Evolutionary conservation across 2,113 vertebrate genomes (phyloP), one percentile per base, ranked within the genome.

Genomic region (Pachycephala philippinensis): DNA sequence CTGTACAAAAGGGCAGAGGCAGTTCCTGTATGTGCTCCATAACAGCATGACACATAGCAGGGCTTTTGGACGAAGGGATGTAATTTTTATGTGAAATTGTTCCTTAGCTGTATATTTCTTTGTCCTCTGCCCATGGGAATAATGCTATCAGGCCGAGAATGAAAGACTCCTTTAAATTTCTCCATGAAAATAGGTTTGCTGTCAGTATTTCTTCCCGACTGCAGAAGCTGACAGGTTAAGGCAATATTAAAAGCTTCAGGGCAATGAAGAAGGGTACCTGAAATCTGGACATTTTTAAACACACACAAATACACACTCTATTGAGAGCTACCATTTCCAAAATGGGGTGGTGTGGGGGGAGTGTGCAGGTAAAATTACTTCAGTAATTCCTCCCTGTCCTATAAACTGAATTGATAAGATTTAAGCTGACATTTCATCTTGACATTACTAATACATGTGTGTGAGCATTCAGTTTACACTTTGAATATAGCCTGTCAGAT

Each of bases 1-100:
- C 79, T 37, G 93, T 88, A 97, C 95, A 96, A 96, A 97, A 97
- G 96, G 96, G 96, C 96, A 97, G 87, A 88, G 92, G 95, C 96
- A 96, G 95, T 96, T 96, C 96, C 96, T 95, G 95, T 72, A 86
- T 11, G 47, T 3, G 6, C 95, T 94, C 82, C 71, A 24, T 81
- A 96, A 90, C 87, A 95, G 90, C 54, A 20, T 89, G 93, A 96
- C 95, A 96, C 91, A 75, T 93, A 3, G 57, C 83, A 92, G 93
- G 83, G 79, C 68, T 94, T 80, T 84, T 77, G 90, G 90, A 95
- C 7, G 68, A 90, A 90, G 64, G 68, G 90, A 96, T 88, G 68
- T 70, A 85, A 96, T 93, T 96, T 95, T 96, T 42, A 84, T 93
- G 93, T 86, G 85, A 94, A 95, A 92, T 88, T 93, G 60, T 90